Evolutionary conservation across 2,888 invertebrate genomes (phyloP), one percentile per base, ranked within the genome.

Genomic region (Sipunculus nudus): DNA sequence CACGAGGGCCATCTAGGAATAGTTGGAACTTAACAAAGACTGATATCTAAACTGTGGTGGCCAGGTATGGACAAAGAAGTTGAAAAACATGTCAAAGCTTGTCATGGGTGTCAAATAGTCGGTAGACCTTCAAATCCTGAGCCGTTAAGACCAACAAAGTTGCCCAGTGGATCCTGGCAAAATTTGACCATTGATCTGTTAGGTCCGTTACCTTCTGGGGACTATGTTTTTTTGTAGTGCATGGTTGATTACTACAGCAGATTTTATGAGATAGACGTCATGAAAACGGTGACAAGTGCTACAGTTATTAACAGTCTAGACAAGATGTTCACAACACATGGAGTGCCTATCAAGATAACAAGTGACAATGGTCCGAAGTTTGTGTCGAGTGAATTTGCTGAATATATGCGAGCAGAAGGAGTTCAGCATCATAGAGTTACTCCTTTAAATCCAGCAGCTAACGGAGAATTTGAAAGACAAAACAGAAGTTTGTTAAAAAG

Each of bases 1-100:
- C 55, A 60, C 46, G 41, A 59, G 31, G 60, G 55, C 6, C 60
- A 60, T 26, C 55, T 49, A 43, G 46, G 56, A 1, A 57, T 57
- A 2, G 53, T 56, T 13, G 23, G 47, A 13, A 57, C 52, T 19
- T 57, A 61, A 19, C n/a, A 25, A 13, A 16, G 39, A 25, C 29
- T 61, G 2, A 3, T 52, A 26, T 28, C 40, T n/a, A 61, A 50
- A 29, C 47, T 48, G 2, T 60, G 60, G 60, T 60, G 49, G 49
- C 55, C 60, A 5, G 35, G 25, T 1, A 59, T 54, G 47, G 59
- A 59, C 32, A 43, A 43, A 29, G 32, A 48, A 8, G 54, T 50
- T 32, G 60, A 60, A 45, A 35, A 23, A 5, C 26, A 8, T 25
- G 26, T 54, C 4, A 54, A 49, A 6, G 13, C 26, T 2, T 50